Base-by-base conservation (phyloP, 1,140 invertebrate species). In the Aphidius ervi region DNA sequence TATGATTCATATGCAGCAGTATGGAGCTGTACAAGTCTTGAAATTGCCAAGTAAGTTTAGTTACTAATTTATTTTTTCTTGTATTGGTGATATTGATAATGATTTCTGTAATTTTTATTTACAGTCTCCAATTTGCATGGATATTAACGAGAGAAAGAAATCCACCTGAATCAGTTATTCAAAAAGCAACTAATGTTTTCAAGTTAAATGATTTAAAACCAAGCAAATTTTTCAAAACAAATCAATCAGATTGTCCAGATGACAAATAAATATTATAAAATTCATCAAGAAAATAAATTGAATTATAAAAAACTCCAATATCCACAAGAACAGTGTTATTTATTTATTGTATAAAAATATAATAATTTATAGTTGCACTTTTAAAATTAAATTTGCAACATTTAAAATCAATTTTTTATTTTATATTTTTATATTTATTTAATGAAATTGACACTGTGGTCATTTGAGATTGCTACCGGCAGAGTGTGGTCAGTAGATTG, bases 1-100 rank as follows among this genome's bases (percentile, higher is more conserved):
- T 91, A 91, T 67, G 79, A 83, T 7, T 84, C 78, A 46, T 91
- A 85, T 67, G 74, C 87, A 10, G 81, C 91, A 6, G 84, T 91
- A 9, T 91, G 85, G 82, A 86, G 86, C 58, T 91, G 89, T 69
- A 75, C 31, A 81, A 84, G 65, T 74, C 86, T 41, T 78, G 77
- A 10, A 60, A 83, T 20, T 74, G 84, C 57, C 84, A 55, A 20
- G 9, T 48, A 43, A 50, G 20, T 40, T 37, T 16, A 16, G 10
- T 20, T 49, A 8, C 1, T 49, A 8, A 49, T 31, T 9, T 16
- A 31, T n/a, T 8, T 1, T 23, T 20, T 8, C 16, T 0, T 31
- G 2, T 1, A 31, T 31, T 31, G 23, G 1, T 3, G 1, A 31
- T 31, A 3, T 31, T 31, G 23, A 31, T 31, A 10, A 9, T 40